These are phyloP conservation scores for Lepidochrysops patricia DNA, from an alignment of 2,888 invertebrate species.

Conservation along the genomic window DNA sequence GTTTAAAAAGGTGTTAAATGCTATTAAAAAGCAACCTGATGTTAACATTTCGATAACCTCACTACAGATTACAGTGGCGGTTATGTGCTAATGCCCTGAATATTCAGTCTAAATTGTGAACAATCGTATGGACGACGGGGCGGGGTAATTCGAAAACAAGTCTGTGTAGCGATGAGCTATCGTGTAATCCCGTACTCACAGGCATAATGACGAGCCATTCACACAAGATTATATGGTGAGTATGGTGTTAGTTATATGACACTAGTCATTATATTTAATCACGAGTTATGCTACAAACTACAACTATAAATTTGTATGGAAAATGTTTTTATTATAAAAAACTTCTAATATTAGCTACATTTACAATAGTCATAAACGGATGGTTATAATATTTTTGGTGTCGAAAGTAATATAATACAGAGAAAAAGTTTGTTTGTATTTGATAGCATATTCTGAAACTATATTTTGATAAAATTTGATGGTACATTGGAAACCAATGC, in stretches of 20 bases:
- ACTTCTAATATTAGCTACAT: too few species aligned
- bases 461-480: too few species aligned
- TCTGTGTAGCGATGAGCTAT: neutral
- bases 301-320: neutral
- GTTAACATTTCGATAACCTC: neutral
- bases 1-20: neutral
- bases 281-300: neutral
- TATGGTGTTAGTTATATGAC: neutral
- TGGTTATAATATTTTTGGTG: too few species aligned
- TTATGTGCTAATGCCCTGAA: neutral
- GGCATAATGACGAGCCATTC: neutral
- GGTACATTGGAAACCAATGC: too few species aligned
- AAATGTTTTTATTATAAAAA: too few species aligned
- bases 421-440: too few species aligned
- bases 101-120: slow-evolving; percentile 1
- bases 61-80: neutral
- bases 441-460: too few species aligned
- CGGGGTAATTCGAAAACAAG: neutral
- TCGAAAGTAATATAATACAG: too few species aligned
- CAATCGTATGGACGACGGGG: neutral
- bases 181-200: neutral
- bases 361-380: too few species aligned
- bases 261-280: neutral
- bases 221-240: neutral
- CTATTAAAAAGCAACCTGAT: neutral